Evolutionary conservation across 1,140 invertebrate genomes (phyloP), one percentile per base, ranked within the genome.

Genomic region (Leptopilina boulardi): DNA sequence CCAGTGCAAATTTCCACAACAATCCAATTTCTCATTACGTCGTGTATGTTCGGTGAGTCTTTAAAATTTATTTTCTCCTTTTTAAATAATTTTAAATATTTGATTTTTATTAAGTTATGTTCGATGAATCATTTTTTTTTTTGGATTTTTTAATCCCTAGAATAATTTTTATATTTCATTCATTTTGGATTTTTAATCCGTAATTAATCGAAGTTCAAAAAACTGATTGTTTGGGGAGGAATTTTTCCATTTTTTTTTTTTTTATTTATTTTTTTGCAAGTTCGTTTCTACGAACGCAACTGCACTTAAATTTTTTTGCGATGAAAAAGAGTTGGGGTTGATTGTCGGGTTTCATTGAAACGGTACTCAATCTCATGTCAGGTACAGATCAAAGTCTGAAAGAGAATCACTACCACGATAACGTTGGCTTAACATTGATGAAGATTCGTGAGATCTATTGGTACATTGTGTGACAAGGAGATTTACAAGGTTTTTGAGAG

Each of bases 11-110:
- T 89, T 93, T 93, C 73, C 94, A 95, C 87, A 93, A 94, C 91
- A 93, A 93, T 84, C 92, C 93, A 75, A 93, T 96, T 84, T 92
- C 92, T 78, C 93, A 95, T 91, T 95, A 96, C 88, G 92, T 95
- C 89, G 94, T 96, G 87, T 93, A 94, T 86, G 93, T 93, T 77
- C 92, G 94, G 95, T 95, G 92, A 94, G 93, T 93, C 4, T 51
- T 42, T n/a, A n/a, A n/a, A n/a, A n/a, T n/a, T n/a, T n/a, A n/a
- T n/a, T n/a, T n/a, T n/a, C n/a, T n/a, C n/a, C n/a, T n/a, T n/a
- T n/a, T n/a, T n/a, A n/a, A n/a, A n/a, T n/a, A n/a, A n/a, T n/a
- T n/a, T n/a, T n/a, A n/a, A n/a, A n/a, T n/a, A n/a, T n/a, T n/a
- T n/a, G n/a, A n/a, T n/a, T n/a, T n/a, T n/a, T n/a, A n/a, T n/a